Base-by-base conservation (phyloP, 2,888 invertebrate species). In the Lasioglossum figueresi region DNA sequence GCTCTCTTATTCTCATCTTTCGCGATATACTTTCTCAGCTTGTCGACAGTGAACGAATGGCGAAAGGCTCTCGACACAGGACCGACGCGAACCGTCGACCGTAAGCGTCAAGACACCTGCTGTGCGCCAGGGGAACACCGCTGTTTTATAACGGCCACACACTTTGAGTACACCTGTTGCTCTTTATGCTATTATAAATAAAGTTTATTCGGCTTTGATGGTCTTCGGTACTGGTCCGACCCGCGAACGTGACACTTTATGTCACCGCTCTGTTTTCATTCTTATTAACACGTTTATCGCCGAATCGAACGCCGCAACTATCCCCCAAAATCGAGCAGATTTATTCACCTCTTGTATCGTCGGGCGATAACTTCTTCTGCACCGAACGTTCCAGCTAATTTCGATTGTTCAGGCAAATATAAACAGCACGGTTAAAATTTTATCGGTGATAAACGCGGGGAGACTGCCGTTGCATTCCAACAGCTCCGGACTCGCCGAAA, bases 151-250 rank as follows among this genome's bases (percentile, higher is more conserved):
- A 68, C 66, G 19, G 37, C 23, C 23, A 68, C 34, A 34, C 34
- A 68, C 23, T 68, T 68, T 37, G 23, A 37, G 34, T 37, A 68
- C 66, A 68, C 66, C 34, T 68, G 66, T 68, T 68, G 66, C 66
- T 34, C 34, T 68, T 37, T 68, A 31, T 31, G 31, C 31, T 63
- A 63, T 63, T 73, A 48, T 63, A 63, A 63, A 63, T 63, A 31
- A 63, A 63, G 63, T 31, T 63, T 19, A 31, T 19, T 63, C 63
- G 31, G 31, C 31, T 63, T 63, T 63, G 63, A 63, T 63, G 31
- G 12, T n/a, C 63, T 63, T 2, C 31, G 1, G 16, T 5, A 2
- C 27, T 14, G 16, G 59, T 0, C 27, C 12, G 66, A 8, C 66
- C 2, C 66, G 37, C 10, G 19, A 19, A 34, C 66, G 66, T 23